Base-by-base conservation (phyloP, 2,888 invertebrate genomes). In the Andricus quercusramuli region DNA sequence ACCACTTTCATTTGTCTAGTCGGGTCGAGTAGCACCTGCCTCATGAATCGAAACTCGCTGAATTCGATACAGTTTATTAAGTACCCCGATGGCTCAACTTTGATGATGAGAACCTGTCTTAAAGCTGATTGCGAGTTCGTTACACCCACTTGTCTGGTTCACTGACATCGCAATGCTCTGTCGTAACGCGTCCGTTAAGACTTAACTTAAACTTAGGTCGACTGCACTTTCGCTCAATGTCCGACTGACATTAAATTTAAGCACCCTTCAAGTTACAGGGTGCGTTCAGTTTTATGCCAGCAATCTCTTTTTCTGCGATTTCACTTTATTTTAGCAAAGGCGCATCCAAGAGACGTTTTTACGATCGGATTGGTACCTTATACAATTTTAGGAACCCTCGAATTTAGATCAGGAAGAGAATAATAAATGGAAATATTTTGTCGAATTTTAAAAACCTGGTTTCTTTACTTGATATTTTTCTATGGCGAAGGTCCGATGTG, bases 1-100 rank as follows among this genome's bases (percentile, higher is more conserved):
- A 47, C 47, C 68, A 74, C 77, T 65, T 77, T 65, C 81, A 78
- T 59, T 84, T 80, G 84, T 80, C 81, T 81, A 83, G 80, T 37
- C 64, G 29, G 47, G 44, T 62, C 77, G 62, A 65, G 25, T 79
- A 82, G 81, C 79, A 65, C 81, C 78, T 78, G 82, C 25, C 77
- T 44, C 51, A 62, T 32, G 65, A 59, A 82, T 78, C 79, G 74
- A 83, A 84, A 83, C 83, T 79, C 77, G 32, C 56, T 74, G 74
- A 74, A 74, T 56, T 56, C 22, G 56, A 56, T 56, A 56, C 74
- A 37, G 13, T 74, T 74, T 74, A 74, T 56, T 29, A 56, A 56
- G 20, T 56, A n/a, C 37, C 56, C n/a, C n/a, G 74, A 59, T 56
- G 56, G 29, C 74, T 74, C 56, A 74, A 74, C 56, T 32, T 32